These are phyloP conservation scores for Gastracanthus pulcherrimus DNA, from an alignment of 2,888 invertebrate species.

Conservation along the genomic window DNA sequence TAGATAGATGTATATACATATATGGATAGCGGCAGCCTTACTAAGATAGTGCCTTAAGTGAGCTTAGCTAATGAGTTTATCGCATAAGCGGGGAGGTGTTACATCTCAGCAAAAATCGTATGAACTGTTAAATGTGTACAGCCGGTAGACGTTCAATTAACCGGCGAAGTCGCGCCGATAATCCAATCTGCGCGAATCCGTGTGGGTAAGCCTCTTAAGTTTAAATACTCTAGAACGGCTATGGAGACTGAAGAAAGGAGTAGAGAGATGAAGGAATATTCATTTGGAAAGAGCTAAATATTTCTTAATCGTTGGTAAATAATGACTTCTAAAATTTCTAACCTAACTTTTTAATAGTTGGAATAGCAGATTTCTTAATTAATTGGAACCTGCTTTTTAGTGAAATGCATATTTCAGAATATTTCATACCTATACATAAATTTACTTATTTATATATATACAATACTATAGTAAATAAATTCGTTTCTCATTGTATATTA, in stretches of 20 bases:
- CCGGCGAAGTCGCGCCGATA: constrained; percentile 14
- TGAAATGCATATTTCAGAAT: too few species aligned
- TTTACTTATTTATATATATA: too few species aligned
- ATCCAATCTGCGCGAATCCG: constrained; percentile 35
- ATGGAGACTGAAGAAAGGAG: neutral
- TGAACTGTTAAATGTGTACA: neutral
- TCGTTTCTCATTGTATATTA: too few species aligned
- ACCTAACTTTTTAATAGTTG: too few species aligned
- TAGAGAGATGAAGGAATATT: neutral
- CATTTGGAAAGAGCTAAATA: neutral
- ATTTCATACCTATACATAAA: too few species aligned
- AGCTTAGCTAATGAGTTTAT: constrained; percentile 34
- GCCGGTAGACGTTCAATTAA: neutral
- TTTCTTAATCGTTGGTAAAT: too few species aligned
- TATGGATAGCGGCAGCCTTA: neutral
- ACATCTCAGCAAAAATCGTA: neutral
- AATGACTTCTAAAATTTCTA: too few species aligned
- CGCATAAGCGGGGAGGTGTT: neutral
- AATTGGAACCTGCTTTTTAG: too few species aligned
- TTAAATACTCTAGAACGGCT: constrained; percentile 6
- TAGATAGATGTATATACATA: too few species aligned
- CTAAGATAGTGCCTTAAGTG: too few species aligned
- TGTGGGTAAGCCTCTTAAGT: constrained; percentile 32
- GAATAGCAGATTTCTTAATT: too few species aligned
- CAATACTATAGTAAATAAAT: too few species aligned